Conservation (phyloP, 2,888 invertebrate species). For the Ennomos quercinarius region DNA sequence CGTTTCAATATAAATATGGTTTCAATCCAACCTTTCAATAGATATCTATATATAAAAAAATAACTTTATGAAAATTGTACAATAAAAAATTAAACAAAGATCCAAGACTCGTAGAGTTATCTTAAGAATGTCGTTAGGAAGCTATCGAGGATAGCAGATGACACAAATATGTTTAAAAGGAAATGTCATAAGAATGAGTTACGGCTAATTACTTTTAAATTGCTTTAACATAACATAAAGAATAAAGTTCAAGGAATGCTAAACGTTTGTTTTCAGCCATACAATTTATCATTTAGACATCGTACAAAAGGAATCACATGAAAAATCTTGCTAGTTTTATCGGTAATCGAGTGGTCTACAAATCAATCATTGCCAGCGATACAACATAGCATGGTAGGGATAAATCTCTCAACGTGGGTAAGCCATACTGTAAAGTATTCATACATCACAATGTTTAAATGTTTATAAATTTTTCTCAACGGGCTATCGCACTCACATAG, state of each 20-base stretch:
- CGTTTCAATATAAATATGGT: too few relatives aligned
- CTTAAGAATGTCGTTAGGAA: conserved; percentile 42
- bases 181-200: conserved; percentile 36
- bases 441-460: conserved; percentile 63
- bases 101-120: conserved; percentile 28
- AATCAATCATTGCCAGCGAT: conserved; percentile 53
- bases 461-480: conserved; percentile 76
- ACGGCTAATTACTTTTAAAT: conserved; percentile 40
- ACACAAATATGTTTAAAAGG: conserved; percentile 39
- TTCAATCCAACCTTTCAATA: too few relatives aligned
- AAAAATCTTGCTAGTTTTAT: conserved; percentile 24
- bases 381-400: conserved; percentile 52
- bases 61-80: not conserved
- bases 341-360: conserved; percentile 49
- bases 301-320: conserved; percentile 10
- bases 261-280: conserved; percentile 1
- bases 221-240: conserved; percentile 26
- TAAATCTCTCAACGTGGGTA: conserved; percentile 70
- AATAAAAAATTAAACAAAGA: conserved; percentile 2
- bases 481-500: conserved; percentile 63
- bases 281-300: conserved; percentile 3
- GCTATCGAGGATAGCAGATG: conserved; percentile 36
- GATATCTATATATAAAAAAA: too few relatives aligned
- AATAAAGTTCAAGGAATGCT: conserved; percentile 4
- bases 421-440: conserved; percentile 56